Evolutionary conservation across 2,797 vertebrate genomes (phyloP).

Genomic region (Columba guinea): DNA sequence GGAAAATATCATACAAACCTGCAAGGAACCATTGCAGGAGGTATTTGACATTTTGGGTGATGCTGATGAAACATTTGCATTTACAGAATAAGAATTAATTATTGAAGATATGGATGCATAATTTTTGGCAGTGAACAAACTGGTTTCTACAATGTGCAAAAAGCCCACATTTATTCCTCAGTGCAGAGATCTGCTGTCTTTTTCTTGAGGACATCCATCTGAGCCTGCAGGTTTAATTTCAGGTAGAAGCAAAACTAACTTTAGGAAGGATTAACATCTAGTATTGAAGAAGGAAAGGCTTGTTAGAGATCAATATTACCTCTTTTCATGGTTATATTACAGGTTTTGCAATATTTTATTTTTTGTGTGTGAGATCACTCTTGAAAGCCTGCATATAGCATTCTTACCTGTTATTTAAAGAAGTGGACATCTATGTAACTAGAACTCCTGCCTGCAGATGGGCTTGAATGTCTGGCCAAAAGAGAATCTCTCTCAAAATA

Average conservation of each 20-base stretch:
- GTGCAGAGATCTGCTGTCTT: neutral
- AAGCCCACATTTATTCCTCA: accelerated
- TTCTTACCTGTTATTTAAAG: neutral
- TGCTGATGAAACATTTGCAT: neutral
- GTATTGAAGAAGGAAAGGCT: neutral
- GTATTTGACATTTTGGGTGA: neutral
- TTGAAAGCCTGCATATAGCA: neutral
- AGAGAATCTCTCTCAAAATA: neutral
- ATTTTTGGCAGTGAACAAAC: neutral
- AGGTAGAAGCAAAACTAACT: neutral
- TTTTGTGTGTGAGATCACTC: neutral
- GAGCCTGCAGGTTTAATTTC: neutral
- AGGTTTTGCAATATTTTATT: neutral
- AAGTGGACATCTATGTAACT: neutral
- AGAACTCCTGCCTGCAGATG: neutral
- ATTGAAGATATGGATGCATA: neutral
- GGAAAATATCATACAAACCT: neutral
- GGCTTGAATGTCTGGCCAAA: neutral
- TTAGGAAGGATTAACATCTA: neutral
- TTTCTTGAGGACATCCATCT: neutral
- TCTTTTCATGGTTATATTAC: neutral
- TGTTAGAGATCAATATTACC: neutral
- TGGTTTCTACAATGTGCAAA: neutral
- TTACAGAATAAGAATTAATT: neutral
- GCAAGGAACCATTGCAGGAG: neutral